Conservation (phyloP, 2,113 vertebrate species). For the Cinclus cinclus region DNA sequence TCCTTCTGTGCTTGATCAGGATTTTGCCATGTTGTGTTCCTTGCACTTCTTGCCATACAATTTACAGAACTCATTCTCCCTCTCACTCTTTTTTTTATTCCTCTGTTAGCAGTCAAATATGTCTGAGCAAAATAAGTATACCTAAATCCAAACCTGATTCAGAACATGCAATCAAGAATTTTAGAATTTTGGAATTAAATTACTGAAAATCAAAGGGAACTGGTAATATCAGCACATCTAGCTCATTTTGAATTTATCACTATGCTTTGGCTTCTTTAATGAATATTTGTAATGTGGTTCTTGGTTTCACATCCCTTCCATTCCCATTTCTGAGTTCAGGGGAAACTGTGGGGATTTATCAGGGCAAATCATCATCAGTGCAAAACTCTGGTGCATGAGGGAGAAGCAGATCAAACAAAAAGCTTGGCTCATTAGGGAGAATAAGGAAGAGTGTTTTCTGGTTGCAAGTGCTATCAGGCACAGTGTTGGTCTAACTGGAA, state of each 20-base stretch:
- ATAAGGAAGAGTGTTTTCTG: not conserved
- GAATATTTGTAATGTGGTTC: not conserved
- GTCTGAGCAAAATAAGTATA: not conserved
- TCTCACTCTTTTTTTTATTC: not conserved
- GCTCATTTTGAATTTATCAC: not conserved
- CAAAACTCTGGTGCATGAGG: not conserved
- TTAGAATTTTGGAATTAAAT: not conserved
- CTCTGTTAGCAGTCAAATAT: not conserved
- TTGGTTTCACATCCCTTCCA: not conserved
- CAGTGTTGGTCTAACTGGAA: not conserved
- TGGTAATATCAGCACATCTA: not conserved
- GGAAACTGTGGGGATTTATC: not conserved
- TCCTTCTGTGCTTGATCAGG: not conserved
- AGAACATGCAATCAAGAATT: not conserved
- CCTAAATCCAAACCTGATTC: not conserved
- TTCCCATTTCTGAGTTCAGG: not conserved
- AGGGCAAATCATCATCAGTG: not conserved
- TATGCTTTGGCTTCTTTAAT: not conserved
- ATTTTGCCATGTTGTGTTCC: not conserved
- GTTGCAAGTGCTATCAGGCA: not conserved
- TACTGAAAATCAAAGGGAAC: not conserved
- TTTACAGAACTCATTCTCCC: not conserved
- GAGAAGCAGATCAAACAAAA: not conserved
- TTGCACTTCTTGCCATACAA: not conserved
- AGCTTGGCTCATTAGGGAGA: not conserved